Evolutionary conservation across 2,888 invertebrate species (phyloP).

Genomic region (Caenorhabditis macrosperma): DNA sequence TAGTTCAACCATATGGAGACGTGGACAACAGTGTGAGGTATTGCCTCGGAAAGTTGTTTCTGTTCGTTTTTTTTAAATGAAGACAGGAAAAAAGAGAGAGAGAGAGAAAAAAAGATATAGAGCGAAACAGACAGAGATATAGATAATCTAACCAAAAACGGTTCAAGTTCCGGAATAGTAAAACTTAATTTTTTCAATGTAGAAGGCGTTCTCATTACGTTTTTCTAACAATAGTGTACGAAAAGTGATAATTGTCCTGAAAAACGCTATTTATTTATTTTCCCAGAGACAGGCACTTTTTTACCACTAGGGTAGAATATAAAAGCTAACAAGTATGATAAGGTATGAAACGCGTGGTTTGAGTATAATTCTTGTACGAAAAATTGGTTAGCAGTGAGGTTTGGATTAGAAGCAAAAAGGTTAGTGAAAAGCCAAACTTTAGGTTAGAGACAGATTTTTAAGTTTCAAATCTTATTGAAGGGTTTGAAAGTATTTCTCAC

Average conservation of each 20-base stretch:
- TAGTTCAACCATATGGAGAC: conserved; percentile 16
- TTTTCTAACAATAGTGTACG: no score
- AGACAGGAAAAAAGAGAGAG: not conserved
- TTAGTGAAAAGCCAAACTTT: conserved; percentile 24
- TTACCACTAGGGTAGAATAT: no score
- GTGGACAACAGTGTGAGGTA: conserved; percentile 16
- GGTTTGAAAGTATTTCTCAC: no score
- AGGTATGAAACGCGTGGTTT: conserved; percentile 7
- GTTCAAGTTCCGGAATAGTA: not conserved
- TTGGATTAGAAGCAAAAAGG: conserved; percentile 22
- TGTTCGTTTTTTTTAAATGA: not conserved
- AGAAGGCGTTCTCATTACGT: no score
- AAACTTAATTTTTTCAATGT: conserved; percentile 36
- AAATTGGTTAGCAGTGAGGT: conserved; percentile 20
- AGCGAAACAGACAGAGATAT: not conserved
- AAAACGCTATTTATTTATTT: not conserved
- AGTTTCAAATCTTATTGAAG: no score
- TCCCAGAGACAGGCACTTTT: no score
- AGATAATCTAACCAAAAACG: not conserved
- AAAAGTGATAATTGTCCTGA: no score
- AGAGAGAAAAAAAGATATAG: conserved; percentile 2
- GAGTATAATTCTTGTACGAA: not conserved
- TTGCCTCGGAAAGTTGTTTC: not conserved
- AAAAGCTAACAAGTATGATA: no score
- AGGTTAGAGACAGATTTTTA: not conserved